Evolutionary conservation across 2,888 invertebrate species (phyloP), one percentile per base, ranked within the genome.

Genomic region (Automeris io): DNA sequence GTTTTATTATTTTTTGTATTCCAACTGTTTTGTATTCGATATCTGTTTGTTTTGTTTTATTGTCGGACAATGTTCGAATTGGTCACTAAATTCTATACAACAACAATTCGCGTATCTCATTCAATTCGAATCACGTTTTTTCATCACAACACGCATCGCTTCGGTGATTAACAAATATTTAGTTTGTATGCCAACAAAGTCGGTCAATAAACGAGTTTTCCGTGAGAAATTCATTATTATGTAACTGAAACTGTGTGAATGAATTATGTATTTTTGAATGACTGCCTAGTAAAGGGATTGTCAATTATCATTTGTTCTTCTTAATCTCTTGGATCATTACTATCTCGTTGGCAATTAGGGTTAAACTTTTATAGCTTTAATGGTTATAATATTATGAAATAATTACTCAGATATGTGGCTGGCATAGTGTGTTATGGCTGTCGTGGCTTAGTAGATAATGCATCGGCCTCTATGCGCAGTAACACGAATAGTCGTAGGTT

Each of bases 201-300:
- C 59, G 64, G 66, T 56, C 61, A 62, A 38, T 45, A 46, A 45
- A 52, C 53, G 45, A 43, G 46, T 52, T 51, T 47, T 43, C 39
- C 16, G 8, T 16, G 44, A 39, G 22, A 1, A 13, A 34, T 34
- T 41, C 35, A 38, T 35, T 35, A 36, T 61, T 60, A 53, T 45
- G 53, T 58, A 68, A 69, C 19, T 4, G 22, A 35, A 23, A 37
- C 23, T 26, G 16, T 50, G 48, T 58, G 50, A 57, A 59, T 52
- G 52, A 39, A 39, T 26, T 8, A 23, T 39, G 40, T 39, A 19
- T 37, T 42, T 37, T 24, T 31, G 38, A 45, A 32, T 37, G 31
- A 31, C 16, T 12, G 3, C 18, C 18, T 26, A 2, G 29, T 31
- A 11, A 22, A 37, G 22, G 22, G 11, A n/a, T 29, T 29, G 4